phyloP scores from a whole-genome alignment of 2,888 invertebrate species.

The Protophormia terraenovae region DNA sequence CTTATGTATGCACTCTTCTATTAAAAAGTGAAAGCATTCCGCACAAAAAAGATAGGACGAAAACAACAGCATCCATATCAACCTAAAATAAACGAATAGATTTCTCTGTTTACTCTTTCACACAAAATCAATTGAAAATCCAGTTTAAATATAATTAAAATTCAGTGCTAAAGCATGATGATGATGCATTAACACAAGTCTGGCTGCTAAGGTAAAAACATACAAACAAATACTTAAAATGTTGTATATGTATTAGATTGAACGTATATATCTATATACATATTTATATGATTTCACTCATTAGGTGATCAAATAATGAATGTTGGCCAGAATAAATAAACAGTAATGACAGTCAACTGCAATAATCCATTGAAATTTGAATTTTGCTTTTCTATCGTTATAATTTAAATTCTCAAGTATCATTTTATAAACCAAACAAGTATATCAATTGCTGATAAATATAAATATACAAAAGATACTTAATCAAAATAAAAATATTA shows the following conservation, averaged over 20 bases:
- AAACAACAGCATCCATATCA: not conserved
- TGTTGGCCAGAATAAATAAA: not conserved
- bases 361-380: not conserved
- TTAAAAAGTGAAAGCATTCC: slow-evolving; percentile 36
- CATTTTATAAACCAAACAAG: not conserved
- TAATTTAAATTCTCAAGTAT: not conserved
- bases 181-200: slow-evolving; percentile 12
- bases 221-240: not conserved
- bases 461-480: too few relatives aligned
- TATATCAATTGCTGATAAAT: too few relatives aligned
- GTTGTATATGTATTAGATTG: not conserved
- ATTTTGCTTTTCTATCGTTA: not conserved
- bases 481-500: too few relatives aligned
- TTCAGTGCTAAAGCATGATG: slow-evolving; percentile 33
- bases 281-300: not conserved
- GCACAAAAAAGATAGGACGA: not conserved
- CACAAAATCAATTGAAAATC: slow-evolving; percentile 44
- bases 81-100: not conserved
- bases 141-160: slow-evolving; percentile 43
- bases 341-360: not conserved
- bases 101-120: slow-evolving; percentile 5
- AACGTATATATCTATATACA: not conserved
- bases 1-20: not conserved
- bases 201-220: not conserved
- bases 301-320: slow-evolving; percentile 12